These are phyloP conservation scores for Zaprionus nigranus DNA, from an alignment of 1,140 invertebrate species.

Conservation along the genomic window DNA sequence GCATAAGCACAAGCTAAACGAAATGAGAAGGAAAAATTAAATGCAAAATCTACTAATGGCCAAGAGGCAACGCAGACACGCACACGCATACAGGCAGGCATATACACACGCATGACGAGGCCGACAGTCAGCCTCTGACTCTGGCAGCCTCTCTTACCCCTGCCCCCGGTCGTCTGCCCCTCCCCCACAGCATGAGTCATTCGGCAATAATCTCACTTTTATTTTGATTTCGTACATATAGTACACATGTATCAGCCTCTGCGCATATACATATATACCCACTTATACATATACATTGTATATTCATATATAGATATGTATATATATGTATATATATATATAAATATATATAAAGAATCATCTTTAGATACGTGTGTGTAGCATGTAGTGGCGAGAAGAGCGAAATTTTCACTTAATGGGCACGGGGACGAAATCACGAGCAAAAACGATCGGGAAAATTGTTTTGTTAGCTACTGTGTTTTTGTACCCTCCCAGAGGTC, in stretches of 20 bases:
- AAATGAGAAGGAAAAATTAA: constrained; percentile 15
- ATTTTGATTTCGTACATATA: constrained; percentile 74
- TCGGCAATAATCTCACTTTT: constrained; percentile 81
- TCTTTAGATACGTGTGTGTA: neutral
- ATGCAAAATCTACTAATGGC: constrained; percentile 37
- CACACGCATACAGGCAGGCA: neutral
- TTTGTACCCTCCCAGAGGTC: neutral
- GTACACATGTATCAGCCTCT: constrained; percentile 23
- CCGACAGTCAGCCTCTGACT: constrained; percentile 39
- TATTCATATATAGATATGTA: constrained; percentile 34
- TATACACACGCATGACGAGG: constrained; percentile 60
- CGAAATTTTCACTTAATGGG: constrained; percentile 42
- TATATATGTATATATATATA: constrained; percentile 17
- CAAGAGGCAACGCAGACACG: constrained; percentile 11
- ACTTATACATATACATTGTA: constrained; percentile 26
- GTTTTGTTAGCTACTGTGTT: constrained; percentile 2
- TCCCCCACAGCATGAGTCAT: constrained; percentile 59
- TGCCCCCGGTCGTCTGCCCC: neutral
- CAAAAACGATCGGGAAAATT: constrained; percentile 27
- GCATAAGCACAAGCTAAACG: constrained; percentile 33
- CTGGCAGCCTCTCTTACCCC: constrained; percentile 8
- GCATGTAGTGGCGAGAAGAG: constrained; percentile 10
- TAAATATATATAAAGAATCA: constrained; percentile 10
- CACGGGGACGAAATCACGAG: constrained; percentile 48
- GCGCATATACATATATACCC: constrained; percentile 17